A percentile compares a stretch with the other conserved stretches of the same genome.
Conservation (phyloP, 2,888 invertebrate species). For the Dasypogon diadema region DNA sequence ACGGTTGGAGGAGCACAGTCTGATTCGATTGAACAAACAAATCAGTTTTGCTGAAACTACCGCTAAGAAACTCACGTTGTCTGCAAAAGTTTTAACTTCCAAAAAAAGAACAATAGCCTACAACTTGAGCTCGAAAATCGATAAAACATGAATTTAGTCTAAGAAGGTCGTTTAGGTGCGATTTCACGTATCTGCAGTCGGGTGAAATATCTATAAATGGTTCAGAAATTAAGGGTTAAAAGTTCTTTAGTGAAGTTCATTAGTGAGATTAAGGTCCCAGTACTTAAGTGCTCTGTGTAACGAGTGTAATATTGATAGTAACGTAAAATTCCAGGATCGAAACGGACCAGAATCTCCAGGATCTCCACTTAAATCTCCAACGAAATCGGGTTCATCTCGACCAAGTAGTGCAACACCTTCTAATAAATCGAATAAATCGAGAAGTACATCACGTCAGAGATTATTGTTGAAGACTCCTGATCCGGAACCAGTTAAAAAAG, state of each 20-base stretch:
- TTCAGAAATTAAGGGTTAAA: conserved; percentile 52
- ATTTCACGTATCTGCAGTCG: conserved; percentile 20
- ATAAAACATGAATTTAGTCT: conserved; percentile 49
- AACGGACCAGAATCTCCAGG: conserved; percentile 76
- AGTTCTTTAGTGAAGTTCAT: conserved; percentile 50
- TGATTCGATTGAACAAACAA: conserved; percentile 60
- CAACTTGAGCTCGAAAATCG: conserved; percentile 50
- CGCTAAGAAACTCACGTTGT: conserved; percentile 57
- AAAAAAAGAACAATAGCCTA: conserved; percentile 44
- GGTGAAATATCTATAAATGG: conserved; percentile 50
- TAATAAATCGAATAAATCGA: conserved; percentile 67
- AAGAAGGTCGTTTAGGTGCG: conserved; percentile 31
- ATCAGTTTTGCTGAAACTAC: conserved; percentile 60
- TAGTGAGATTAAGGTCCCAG: conserved; percentile 34
- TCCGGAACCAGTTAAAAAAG: conserved; percentile 78
- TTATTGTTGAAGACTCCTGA: conserved; percentile 78
- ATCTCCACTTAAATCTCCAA: conserved; percentile 79
- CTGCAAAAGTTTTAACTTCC: conserved; percentile 44
- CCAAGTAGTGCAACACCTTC: conserved; percentile 69
- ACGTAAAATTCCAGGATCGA: conserved; percentile 68
- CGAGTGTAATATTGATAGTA: background rate
- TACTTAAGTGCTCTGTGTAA: background rate
- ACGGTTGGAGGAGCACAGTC: conserved; percentile 55
- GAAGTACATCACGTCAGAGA: conserved; percentile 68
- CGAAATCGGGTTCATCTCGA: conserved; percentile 68